A percentile compares a stretch with the other conserved stretches of the same genome.
These are phyloP conservation scores for Cantharis lateralis DNA, from an alignment of 2,888 invertebrate species.

Conservation along the genomic window DNA sequence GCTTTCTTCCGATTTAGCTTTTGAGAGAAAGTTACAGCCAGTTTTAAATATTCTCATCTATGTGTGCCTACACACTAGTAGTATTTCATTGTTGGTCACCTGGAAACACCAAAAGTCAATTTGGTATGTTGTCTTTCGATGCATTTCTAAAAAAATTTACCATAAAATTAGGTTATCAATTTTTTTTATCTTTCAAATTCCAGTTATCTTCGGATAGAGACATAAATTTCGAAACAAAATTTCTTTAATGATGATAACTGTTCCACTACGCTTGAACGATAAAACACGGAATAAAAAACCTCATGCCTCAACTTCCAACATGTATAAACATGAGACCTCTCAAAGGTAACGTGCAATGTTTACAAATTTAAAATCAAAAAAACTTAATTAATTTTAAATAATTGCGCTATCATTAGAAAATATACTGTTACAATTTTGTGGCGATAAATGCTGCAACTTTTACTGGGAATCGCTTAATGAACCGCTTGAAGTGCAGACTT, in stretches of 20 bases:
- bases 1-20: neutral
- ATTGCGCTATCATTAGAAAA: neutral
- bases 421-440: conserved; percentile 2
- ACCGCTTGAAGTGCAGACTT: conserved; percentile 2
- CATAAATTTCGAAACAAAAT: neutral
- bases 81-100: neutral
- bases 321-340: neutral
- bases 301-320: neutral
- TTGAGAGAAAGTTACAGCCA: neutral
- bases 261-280: neutral
- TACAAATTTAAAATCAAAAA: neutral
- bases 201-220: neutral
- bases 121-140: neutral
- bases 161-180: neutral
- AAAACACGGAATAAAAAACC: neutral
- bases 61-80: neutral
- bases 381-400: neutral
- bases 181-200: neutral
- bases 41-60: neutral
- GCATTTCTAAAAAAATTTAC: neutral
- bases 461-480: conserved; percentile 1
- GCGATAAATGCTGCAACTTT: neutral
- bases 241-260: neutral
- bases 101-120: neutral
- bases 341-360: neutral